Base-by-base conservation (phyloP, 2,888 invertebrate genomes). In the Rhodophaea formosa region DNA sequence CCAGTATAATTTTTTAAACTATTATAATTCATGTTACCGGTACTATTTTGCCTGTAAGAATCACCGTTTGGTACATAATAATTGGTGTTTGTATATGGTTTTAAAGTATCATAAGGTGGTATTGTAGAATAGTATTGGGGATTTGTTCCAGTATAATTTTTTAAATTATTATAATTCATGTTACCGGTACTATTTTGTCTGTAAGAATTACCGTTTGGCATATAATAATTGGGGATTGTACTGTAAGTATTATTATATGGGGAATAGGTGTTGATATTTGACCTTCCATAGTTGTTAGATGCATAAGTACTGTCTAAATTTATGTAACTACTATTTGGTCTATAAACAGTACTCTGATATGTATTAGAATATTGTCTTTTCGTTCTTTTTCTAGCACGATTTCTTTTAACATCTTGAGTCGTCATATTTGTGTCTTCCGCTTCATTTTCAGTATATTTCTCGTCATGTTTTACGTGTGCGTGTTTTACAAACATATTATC, bases 161-260 rank as follows among this genome's bases (percentile, higher is more conserved):
- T 35, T 10, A 10, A 8, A 12, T 3, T 12, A 35, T 35, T 35
- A 35, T 35, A 35, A 35, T 35, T 35, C 12, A 35, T 35, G 10
- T 12, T 35, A 10, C 35, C 3, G 12, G 45, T 17, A 3, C 23
- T 8, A 16, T 45, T 45, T 45, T 16, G 44, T 16, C 8, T 23
- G 17, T 23, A 46, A 10, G 10, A 10, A 35, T 10, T 35, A 35
- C 10, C 7, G 10, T 23, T 12, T 23, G 23, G 8, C 8, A 23
- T n/a, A 46, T 46, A 12, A 15, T 44, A 15, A 1, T 12, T n/a
- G 10, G 12, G 8, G 10, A 17, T 46, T n/a, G 46, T n/a, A 14
- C 32, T 10, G 5, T 14, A 49, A 14, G 39, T 30, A 47, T 47
- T 47, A 30, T 47, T 49, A 49, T 49, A 49, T 10, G 49, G 49